Evolutionary conservation across 2,888 invertebrate genomes (phyloP).

Genomic region (Drosophila setosimentum): DNA sequence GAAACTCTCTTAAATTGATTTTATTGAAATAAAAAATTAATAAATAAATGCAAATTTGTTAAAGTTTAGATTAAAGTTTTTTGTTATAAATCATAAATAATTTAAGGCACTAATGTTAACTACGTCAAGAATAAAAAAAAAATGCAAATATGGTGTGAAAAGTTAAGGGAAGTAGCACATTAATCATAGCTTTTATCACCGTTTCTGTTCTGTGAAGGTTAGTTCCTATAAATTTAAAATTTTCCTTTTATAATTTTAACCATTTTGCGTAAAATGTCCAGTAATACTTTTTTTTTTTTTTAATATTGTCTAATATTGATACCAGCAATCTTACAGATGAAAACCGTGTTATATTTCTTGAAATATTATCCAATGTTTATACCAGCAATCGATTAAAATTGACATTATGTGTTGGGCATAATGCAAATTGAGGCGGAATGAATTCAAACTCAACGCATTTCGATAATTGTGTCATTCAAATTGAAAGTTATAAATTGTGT

Average conservation of each 20-base stretch:
- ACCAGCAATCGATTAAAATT: not conserved
- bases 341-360: not conserved
- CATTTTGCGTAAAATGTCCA: too few relatives aligned
- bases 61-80: not conserved
- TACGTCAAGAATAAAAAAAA: not conserved
- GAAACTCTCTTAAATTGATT: too few relatives aligned
- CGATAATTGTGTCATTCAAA: conserved; percentile 73
- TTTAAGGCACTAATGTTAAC: not conserved
- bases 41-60: too few relatives aligned
- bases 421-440: conserved; percentile 29
- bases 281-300: too few relatives aligned
- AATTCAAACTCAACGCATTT: conserved; percentile 30
- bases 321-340: not conserved
- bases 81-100: not conserved
- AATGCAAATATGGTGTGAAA: not conserved
- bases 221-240: not conserved
- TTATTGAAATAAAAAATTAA: too few relatives aligned
- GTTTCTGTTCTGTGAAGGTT: not conserved
- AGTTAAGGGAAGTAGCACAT: not conserved
- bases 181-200: too few relatives aligned
- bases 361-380: not conserved
- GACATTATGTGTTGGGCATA: not conserved
- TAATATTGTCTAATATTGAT: not conserved
- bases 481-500: conserved; percentile 77
- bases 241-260: rapidly evolving